Conservation (phyloP, 92 coral and sea anemone genomes). For the Montipora capitata region DNA sequence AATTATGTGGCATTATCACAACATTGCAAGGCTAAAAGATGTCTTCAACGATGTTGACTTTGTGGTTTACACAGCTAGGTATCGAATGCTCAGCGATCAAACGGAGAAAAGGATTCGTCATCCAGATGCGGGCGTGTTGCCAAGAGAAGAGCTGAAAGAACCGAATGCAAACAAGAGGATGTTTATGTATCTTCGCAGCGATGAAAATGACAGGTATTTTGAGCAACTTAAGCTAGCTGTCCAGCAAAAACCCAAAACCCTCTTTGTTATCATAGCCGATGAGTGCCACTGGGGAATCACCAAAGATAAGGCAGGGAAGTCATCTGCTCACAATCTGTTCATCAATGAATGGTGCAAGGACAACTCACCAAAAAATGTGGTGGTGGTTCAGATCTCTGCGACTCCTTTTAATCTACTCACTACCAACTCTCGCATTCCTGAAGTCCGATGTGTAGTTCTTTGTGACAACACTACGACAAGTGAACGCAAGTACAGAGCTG, state of each 20-base stretch:
- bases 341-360: slow-evolving; percentile 65
- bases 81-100: slow-evolving; percentile 73
- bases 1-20: slow-evolving; percentile 64
- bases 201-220: slow-evolving; percentile 37
- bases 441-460: slow-evolving; percentile 3
- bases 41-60: slow-evolving; percentile 64
- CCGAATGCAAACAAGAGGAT: slow-evolving; percentile 7
- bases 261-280: slow-evolving; percentile 64
- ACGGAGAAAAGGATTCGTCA: slow-evolving; percentile 66
- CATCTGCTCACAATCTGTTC: slow-evolving; percentile 61
- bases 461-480: not conserved
- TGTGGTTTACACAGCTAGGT: slow-evolving; percentile 65
- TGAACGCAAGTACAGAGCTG: not conserved
- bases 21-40: slow-evolving; percentile 39
- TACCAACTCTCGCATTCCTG: slow-evolving; percentile 61
- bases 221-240: slow-evolving; percentile 30
- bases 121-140: slow-evolving; percentile 66
- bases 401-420: slow-evolving; percentile 67
- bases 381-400: slow-evolving; percentile 64
- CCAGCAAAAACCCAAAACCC: slow-evolving; percentile 38
- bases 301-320: slow-evolving; percentile 37
- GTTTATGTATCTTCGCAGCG: slow-evolving; percentile 63
- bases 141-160: slow-evolving; percentile 14
- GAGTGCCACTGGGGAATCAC: slow-evolving; percentile 77
- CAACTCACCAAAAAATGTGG: slow-evolving; percentile 46